Base-by-base conservation (phyloP, 2,888 invertebrate species). In the Fabriciana adippe region DNA sequence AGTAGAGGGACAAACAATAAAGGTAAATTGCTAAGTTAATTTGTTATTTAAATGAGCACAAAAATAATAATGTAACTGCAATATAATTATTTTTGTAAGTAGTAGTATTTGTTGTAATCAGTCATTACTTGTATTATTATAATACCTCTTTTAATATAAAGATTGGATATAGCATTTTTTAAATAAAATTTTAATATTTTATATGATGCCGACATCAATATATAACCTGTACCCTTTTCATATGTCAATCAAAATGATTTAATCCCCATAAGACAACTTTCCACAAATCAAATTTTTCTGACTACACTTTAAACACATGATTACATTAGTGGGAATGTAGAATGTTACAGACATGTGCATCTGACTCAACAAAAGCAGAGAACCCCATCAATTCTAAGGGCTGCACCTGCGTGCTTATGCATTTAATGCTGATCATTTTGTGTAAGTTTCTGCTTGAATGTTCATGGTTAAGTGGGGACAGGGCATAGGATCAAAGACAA, bases 1-100 rank as follows among this genome's bases (percentile, higher is more conserved):
- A 74, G 93, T 98, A 65, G 95, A 96, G 70, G 97, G 97, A 11
- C 95, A 95, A 73, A 87, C 92, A 8, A 93, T 96, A 14, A 86
- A 83, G 90, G 93, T 93, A 69, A 80, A 47, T 13, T 47, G 16
- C 11, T 35, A 55, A 18, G 3, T 35, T 16, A 41, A 18, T 51
- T 2, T 35, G 16, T 0, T 61, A 16, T 18, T 15, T 35, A 15
- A 2, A 51, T 13, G 31, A 16, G n/a, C 14, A 26, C 16, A 47
- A 57, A 11, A 13, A 18, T 16, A 18, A 51, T 0, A 51, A 51
- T 51, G 18, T 11, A 21, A 21, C 14, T 26, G 26, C 18, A 26
- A 13, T 8, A 51, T 31, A 13, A n/a, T 35, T 55, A 55, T 35
- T 41, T 41, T 11, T 41, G 8, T 11, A 41, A 41, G 11, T 11